Percentiles rank a stretch among this genome's conserved stretches.
phyloP scores from a whole-genome alignment of 2,797 vertebrate species.

The Muraenolepis orangiensis region DNA sequence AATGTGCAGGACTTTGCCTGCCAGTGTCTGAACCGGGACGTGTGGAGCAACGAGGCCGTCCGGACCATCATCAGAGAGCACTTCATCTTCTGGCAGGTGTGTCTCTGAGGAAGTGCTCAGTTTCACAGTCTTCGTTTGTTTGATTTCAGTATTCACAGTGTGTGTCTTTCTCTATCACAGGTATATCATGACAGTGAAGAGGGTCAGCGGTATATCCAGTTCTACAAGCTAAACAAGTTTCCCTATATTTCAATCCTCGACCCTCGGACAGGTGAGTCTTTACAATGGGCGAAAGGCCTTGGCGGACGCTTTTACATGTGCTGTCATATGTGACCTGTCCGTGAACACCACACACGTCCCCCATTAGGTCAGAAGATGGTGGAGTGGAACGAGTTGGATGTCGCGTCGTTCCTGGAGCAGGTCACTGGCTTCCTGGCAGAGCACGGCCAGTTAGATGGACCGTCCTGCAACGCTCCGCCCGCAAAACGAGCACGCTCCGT shows the following conservation, averaged over 20 bases:
- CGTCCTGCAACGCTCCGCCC: slow-evolving; percentile 88
- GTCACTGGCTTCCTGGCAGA: slow-evolving; percentile 92
- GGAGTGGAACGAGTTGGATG: slow-evolving; percentile 97
- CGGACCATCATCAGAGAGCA: slow-evolving; percentile 96
- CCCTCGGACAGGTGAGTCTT: slow-evolving; percentile 89
- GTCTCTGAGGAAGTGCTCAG: background rate
- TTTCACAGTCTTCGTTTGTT: slow-evolving; percentile 16
- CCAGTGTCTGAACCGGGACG: slow-evolving; percentile 96
- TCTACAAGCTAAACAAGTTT: slow-evolving; percentile 97
- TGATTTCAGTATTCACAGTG: background rate
- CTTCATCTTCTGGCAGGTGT: slow-evolving; percentile 99
- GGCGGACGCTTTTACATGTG: background rate
- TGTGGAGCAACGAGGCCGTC: slow-evolving; percentile 98
- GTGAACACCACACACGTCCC: background rate
- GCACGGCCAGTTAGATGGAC: slow-evolving; percentile 94
- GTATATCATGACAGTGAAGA: slow-evolving; percentile 99
- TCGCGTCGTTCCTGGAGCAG: slow-evolving; percentile 95
- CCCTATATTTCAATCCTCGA: slow-evolving; percentile 98
- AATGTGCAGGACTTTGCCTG: slow-evolving; percentile 98
- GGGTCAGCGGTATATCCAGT: slow-evolving; percentile 98
- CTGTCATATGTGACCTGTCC: background rate
- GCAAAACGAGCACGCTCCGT: slow-evolving; percentile 94
- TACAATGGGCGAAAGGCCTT: background rate
- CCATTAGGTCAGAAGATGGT: slow-evolving; percentile 93
- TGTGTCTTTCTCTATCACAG: slow-evolving; percentile 62